phyloP scores from a whole-genome alignment of 2,888 invertebrate genomes.

The Drosophila falleni region DNA sequence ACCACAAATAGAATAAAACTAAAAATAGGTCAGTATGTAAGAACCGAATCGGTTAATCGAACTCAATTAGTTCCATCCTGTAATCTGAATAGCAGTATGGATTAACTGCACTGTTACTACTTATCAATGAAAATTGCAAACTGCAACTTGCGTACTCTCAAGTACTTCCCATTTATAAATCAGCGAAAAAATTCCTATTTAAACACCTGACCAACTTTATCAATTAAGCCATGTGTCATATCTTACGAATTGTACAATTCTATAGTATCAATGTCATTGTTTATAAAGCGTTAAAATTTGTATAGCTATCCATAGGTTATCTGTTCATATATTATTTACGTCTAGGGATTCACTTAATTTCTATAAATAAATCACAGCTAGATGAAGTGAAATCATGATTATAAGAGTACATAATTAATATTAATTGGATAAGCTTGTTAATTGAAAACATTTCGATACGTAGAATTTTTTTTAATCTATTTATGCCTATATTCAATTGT shows the following conservation, averaged over 20 bases:
- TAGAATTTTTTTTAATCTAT: neutral
- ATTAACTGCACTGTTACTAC: conserved; percentile 8
- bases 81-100: conserved; percentile 10
- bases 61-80: conserved; percentile 3
- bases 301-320: conserved; percentile 7
- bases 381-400: neutral
- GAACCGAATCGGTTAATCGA: conserved; percentile 7
- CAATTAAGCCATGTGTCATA: conserved; percentile 14
- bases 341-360: neutral
- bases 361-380: neutral
- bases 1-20: neutral
- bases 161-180: conserved; percentile 27
- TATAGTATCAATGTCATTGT: conserved; percentile 34
- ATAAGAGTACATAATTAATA: neutral
- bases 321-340: neutral
- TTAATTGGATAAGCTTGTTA: neutral
- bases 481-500: neutral
- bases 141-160: neutral
- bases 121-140: conserved; percentile 25
- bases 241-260: neutral
- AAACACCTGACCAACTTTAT: conserved; percentile 28
- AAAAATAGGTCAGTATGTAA: neutral
- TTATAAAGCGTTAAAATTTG: conserved; percentile 37
- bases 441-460: neutral
- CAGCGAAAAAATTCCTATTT: conserved; percentile 10